Conservation (phyloP, 2,113 vertebrate species). For the Rhynchomys soricoides region DNA sequence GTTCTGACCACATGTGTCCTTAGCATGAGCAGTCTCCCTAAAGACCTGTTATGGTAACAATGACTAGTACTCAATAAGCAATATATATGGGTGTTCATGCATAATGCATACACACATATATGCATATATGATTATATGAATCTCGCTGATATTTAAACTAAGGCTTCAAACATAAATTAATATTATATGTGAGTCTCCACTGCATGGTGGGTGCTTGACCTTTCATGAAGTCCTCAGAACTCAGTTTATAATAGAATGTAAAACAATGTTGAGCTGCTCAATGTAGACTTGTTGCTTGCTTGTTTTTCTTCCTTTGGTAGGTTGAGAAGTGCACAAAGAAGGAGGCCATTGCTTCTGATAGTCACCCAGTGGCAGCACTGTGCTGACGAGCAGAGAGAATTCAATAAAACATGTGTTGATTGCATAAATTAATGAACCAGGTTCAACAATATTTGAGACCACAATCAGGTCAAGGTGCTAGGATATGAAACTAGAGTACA, state of each 20-base stretch:
- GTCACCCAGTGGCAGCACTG: background rate
- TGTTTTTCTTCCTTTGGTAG: background rate
- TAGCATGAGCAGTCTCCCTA: background rate
- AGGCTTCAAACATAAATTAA: background rate
- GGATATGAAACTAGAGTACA: background rate
- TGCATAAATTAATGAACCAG: background rate
- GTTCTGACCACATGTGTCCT: slow-evolving; percentile 21
- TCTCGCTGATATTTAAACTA: background rate
- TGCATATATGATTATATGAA: background rate
- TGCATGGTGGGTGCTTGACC: background rate
- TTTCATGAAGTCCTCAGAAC: background rate
- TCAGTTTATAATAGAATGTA: background rate
- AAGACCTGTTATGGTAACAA: background rate
- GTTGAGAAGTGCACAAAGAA: background rate
- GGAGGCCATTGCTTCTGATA: background rate
- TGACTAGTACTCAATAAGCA: background rate
- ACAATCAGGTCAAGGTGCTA: background rate
- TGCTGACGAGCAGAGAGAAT: background rate
- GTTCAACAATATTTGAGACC: background rate
- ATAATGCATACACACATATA: background rate
- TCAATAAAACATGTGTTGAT: background rate
- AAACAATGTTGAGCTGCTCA: background rate
- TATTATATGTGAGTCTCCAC: background rate
- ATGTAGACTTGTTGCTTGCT: background rate
- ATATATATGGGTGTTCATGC: background rate